phyloP scores from a whole-genome alignment of 2,113 vertebrate species.

The Xenus cinereus region DNA sequence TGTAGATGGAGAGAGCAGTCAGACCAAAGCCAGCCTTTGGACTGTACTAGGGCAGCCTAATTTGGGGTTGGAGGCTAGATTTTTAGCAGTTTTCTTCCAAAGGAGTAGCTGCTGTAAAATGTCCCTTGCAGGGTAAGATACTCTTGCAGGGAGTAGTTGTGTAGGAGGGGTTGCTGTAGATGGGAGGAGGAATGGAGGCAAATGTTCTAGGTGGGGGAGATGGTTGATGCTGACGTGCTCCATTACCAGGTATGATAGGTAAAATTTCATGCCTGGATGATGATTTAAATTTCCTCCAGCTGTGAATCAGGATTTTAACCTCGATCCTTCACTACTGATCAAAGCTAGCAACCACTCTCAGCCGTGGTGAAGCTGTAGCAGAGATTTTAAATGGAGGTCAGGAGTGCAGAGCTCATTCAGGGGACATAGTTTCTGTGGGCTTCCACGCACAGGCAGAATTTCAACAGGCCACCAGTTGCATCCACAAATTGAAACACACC shows the following conservation, averaged over 20 bases:
- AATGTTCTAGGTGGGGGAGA: background rate
- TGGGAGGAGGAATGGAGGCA: background rate
- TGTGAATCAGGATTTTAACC: background rate
- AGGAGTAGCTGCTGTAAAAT: background rate
- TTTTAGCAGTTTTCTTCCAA: background rate
- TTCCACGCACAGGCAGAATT: background rate
- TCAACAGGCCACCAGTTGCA: background rate
- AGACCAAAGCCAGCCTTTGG: background rate
- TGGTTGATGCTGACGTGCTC: background rate
- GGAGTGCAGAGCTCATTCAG: background rate
- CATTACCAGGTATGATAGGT: background rate
- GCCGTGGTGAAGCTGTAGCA: background rate
- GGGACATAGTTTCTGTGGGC: fast-evolving
- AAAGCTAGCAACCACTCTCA: background rate
- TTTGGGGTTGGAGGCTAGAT: background rate
- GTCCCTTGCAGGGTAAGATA: background rate
- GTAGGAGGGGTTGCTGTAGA: background rate
- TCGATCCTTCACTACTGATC: background rate
- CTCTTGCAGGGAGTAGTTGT: background rate
- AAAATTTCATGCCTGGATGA: background rate
- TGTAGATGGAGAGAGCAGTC: background rate
- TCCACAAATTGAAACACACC: background rate
- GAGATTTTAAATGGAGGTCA: background rate
- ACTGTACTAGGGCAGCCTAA: background rate
- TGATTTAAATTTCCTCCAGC: background rate